These are phyloP conservation scores for Caenorhabditis uteleia DNA, from an alignment of 2,888 invertebrate species.

Conservation along the genomic window DNA sequence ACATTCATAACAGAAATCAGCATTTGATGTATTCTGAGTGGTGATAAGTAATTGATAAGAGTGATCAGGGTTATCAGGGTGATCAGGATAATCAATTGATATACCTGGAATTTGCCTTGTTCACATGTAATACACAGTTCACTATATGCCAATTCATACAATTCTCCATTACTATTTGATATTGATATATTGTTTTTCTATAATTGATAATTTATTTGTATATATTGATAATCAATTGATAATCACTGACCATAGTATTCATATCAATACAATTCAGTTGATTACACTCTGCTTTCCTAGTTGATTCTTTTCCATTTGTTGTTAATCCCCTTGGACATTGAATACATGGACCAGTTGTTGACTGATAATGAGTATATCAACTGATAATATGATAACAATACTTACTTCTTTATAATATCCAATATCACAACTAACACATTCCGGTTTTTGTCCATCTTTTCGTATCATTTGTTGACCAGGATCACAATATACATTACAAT, in stretches of 20 bases:
- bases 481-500: constrained; percentile 15
- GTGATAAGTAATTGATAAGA: too few species aligned
- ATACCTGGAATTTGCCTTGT: constrained; percentile 25
- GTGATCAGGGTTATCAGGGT: too few species aligned
- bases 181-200: too few species aligned
- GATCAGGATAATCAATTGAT: too few species aligned
- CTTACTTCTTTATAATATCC: constrained; percentile 28
- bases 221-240: too few species aligned
- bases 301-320: constrained; percentile 1
- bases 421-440: constrained; percentile 9
- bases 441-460: not conserved
- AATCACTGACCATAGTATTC: constrained; percentile 17
- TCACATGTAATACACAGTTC: constrained; percentile 23
- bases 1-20: constrained; percentile 12
- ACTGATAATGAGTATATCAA: too few species aligned
- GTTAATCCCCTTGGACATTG: constrained; percentile 34
- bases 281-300: too few species aligned
- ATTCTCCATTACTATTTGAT: too few species aligned
- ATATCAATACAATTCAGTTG: constrained; percentile 17
- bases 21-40: constrained; percentile 20
- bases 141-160: too few species aligned
- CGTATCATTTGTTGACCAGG: constrained; percentile 25
- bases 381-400: too few species aligned
- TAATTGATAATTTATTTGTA: too few species aligned
- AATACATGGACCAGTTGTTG: constrained; percentile 8